Percentiles rank a stretch among this genome's conserved stretches.
Conservation (phyloP, 2,113 vertebrate species). For the Xerus inauris region DNA sequence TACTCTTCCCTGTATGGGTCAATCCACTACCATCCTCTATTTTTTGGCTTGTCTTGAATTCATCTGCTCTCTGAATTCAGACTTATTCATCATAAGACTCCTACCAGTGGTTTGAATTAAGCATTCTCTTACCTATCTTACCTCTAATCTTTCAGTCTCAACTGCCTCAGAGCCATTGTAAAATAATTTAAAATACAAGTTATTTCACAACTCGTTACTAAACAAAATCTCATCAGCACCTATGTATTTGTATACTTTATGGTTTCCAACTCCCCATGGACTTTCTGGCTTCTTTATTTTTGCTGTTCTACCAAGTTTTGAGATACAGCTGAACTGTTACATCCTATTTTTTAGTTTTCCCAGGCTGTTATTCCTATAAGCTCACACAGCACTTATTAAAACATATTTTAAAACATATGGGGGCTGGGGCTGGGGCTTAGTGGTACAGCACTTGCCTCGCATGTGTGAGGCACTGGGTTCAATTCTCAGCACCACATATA, state of each 20-base stretch:
- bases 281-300: not conserved
- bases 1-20: not conserved
- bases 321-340: not conserved
- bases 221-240: not conserved
- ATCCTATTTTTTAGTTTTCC: not conserved
- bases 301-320: not conserved
- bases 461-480: no score
- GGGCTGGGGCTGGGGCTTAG: no score
- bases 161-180: not conserved
- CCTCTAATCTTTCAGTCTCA: not conserved
- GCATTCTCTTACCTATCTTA: not conserved
- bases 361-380: not conserved
- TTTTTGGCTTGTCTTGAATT: not conserved
- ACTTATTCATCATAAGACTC: not conserved
- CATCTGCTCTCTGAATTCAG: not conserved
- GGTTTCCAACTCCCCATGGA: not conserved
- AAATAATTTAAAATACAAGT: constrained; percentile 18
- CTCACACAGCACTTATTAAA: not conserved
- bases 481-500: no score
- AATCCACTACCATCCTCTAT: not conserved
- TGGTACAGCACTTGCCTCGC: no score
- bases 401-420: not conserved
- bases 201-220: not conserved
- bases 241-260: not conserved
- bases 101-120: not conserved